These are phyloP conservation scores for Beris morrisii DNA, from an alignment of 2,888 invertebrate species.

Conservation along the genomic window DNA sequence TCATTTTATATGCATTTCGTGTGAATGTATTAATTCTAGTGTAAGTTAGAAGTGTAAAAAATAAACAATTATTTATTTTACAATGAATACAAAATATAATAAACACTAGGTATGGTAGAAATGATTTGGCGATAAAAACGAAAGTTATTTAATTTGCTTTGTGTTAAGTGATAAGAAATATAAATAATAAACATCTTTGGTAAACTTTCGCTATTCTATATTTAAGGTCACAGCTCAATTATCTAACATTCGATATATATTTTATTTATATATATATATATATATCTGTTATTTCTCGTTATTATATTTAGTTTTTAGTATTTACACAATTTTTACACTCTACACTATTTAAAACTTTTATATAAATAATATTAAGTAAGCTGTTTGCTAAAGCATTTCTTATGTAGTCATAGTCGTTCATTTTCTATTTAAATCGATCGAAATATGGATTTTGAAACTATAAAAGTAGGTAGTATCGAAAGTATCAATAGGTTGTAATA, in stretches of 20 bases:
- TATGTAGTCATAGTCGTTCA: too few relatives aligned
- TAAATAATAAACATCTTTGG: slow-evolving; percentile 22
- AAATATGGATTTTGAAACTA: background rate
- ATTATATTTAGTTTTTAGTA: slow-evolving; percentile 13
- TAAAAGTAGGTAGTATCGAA: background rate
- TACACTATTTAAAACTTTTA: slow-evolving; percentile 16
- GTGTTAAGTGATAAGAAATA: background rate
- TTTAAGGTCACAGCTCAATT: slow-evolving; percentile 19
- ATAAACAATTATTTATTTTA: too few relatives aligned
- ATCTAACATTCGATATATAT: slow-evolving; percentile 6
- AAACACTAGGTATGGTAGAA: too few relatives aligned
- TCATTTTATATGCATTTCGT: too few relatives aligned
- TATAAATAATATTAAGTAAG: slow-evolving; percentile 24
- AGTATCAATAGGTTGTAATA: background rate
- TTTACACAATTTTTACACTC: slow-evolving; percentile 30
- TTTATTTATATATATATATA: background rate
- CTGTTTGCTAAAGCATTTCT: slow-evolving; percentile 16
- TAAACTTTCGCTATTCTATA: slow-evolving; percentile 14
- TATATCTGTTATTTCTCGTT: background rate
- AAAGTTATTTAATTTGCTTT: too few relatives aligned
- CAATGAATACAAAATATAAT: too few relatives aligned
- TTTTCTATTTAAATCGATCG: too few relatives aligned
- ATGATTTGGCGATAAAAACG: too few relatives aligned
- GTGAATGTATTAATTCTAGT: too few relatives aligned
- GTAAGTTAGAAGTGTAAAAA: too few relatives aligned